A percentile compares a stretch with the other conserved stretches of the same genome.
Conservation (phyloP, 1,140 invertebrate genomes). For the Scaptomyza hsui region DNA sequence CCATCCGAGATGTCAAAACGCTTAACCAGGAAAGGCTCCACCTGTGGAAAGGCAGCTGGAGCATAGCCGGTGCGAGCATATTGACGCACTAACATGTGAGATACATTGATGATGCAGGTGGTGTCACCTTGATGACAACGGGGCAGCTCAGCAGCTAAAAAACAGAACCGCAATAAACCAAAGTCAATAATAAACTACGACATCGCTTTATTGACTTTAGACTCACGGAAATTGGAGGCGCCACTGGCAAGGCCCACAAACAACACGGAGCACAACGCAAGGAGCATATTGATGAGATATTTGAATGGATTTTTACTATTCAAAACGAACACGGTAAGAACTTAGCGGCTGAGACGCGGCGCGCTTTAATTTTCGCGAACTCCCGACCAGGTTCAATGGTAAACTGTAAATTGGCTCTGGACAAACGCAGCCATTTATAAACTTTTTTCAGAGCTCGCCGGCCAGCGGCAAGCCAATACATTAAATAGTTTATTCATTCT, state of each 20-base stretch:
- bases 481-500: conserved; percentile 81
- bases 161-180: background rate
- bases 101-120: conserved; percentile 66
- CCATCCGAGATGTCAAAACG: conserved; percentile 76
- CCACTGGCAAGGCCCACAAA: conserved; percentile 39
- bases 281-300: conserved; percentile 41
- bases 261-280: conserved; percentile 44
- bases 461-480: conserved; percentile 47
- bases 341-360: conserved; percentile 32
- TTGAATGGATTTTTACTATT: background rate
- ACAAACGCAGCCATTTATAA: conserved; percentile 82
- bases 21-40: conserved; percentile 76
- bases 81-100: conserved; percentile 58
- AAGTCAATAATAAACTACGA: background rate
- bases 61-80: conserved; percentile 67
- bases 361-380: conserved; percentile 61
- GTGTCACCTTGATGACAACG: conserved; percentile 70
- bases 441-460: conserved; percentile 51
- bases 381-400: conserved; percentile 83
- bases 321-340: background rate
- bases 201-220: background rate
- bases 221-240: conserved; percentile 73
- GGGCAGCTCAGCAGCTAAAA: conserved; percentile 69
- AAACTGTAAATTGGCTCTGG: conserved; percentile 83
- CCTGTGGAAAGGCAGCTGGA: conserved; percentile 66